Evolutionary conservation across 2,797 vertebrate genomes (phyloP).

Genomic region (Sebastes cheni): DNA sequence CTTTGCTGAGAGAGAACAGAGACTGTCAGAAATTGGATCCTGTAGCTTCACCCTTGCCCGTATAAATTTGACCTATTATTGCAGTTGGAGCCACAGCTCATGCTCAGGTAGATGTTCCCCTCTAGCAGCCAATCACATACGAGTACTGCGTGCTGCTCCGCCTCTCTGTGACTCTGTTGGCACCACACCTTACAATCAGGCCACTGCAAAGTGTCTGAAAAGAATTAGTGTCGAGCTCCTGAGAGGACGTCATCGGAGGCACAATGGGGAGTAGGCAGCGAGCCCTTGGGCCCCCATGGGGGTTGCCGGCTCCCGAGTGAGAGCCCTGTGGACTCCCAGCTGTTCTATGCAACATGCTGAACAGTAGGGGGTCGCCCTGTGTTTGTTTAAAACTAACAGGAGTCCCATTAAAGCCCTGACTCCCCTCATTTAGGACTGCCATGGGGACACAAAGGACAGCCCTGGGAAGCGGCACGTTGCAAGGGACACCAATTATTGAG

Average conservation of each 20-base stretch:
- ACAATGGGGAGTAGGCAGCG: slow-evolving; percentile 58
- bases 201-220: slow-evolving; percentile 54
- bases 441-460: slow-evolving; percentile 82
- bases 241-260: slow-evolving; percentile 49
- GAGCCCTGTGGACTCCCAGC: slow-evolving; percentile 76
- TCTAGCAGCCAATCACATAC: slow-evolving; percentile 24
- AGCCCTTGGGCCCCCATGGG: slow-evolving; percentile 44
- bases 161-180: slow-evolving; percentile 36
- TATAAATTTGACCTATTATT: background rate
- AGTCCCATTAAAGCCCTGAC: slow-evolving; percentile 87
- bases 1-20: background rate
- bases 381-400: slow-evolving; percentile 88
- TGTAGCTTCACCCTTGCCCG: background rate
- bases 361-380: slow-evolving; percentile 83
- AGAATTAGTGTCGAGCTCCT: slow-evolving; percentile 46
- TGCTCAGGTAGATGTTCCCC: background rate
- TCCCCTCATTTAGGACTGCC: slow-evolving; percentile 87
- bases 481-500: slow-evolving; percentile 88
- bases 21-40: background rate
- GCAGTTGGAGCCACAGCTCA: background rate
- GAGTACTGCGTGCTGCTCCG: background rate
- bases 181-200: slow-evolving; percentile 49
- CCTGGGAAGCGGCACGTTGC: slow-evolving; percentile 87
- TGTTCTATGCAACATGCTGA: slow-evolving; percentile 83
- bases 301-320: slow-evolving; percentile 55